phyloP scores from a whole-genome alignment of 2,888 invertebrate species.

The Archaeoteleia sp. region DNA sequence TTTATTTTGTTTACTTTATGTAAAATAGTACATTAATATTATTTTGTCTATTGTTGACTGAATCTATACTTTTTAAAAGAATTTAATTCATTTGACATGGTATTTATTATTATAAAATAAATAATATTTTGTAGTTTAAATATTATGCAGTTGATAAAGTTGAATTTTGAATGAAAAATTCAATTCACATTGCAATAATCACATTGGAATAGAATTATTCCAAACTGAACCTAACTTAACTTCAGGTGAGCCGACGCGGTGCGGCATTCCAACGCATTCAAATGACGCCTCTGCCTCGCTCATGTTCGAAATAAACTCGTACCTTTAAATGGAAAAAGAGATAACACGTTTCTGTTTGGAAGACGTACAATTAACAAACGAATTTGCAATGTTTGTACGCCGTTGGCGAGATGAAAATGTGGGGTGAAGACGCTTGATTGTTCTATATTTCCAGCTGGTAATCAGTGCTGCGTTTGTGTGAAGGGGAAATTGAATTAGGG shows the following conservation, averaged over 20 bases:
- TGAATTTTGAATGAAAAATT: no score
- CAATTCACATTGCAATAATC: no score
- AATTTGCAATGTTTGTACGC: conserved; percentile 20
- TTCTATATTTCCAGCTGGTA: conserved; percentile 19
- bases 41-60: no score
- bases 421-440: conserved; percentile 11
- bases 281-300: conserved; percentile 56
- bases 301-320: conserved; percentile 48
- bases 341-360: conserved; percentile 14
- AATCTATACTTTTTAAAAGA: no score
- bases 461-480: conserved; percentile 5
- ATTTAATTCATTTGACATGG: no score
- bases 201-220: no score
- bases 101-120: no score
- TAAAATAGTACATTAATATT: no score
- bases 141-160: no score
- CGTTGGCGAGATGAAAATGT: conserved; percentile 27
- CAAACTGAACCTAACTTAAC: conserved; percentile 60
- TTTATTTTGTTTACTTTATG: no score
- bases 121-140: no score
- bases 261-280: conserved; percentile 62
- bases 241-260: conserved; percentile 58
- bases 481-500: conserved; percentile 33
- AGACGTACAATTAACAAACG: conserved; percentile 36
- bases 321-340: conserved; percentile 32